Conservation (phyloP, 1,140 invertebrate species). For the Danaus plexippus region DNA sequence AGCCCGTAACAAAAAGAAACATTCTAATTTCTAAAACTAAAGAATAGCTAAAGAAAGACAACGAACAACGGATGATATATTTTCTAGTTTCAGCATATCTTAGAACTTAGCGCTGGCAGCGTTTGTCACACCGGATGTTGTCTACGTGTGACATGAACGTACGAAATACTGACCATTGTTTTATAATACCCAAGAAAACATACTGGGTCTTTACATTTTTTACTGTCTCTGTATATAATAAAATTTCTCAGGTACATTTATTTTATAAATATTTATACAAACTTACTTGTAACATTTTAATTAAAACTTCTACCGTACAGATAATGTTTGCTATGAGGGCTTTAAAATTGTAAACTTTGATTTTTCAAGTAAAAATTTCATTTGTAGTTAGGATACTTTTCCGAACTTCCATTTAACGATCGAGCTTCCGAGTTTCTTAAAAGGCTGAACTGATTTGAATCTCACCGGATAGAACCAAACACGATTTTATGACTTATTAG, state of each 20-base stretch:
- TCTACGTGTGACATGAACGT: conserved; percentile 11
- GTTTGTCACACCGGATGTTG: conserved; percentile 31
- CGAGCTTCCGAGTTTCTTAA: no score
- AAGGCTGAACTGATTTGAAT: no score
- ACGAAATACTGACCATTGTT: conserved; percentile 40
- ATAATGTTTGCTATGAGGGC: conserved; percentile 25
- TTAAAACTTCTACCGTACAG: conserved; percentile 58
- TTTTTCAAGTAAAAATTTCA: conserved; percentile 1
- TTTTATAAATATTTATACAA: no score
- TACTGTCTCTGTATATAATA: no score
- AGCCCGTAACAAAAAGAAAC: no score
- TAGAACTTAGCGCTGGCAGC: conserved; percentile 45
- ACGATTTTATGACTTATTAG: no score
- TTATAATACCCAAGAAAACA: conserved; percentile 1
- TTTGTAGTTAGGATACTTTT: no score
- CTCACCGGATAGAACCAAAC: no score
- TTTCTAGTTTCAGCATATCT: conserved; percentile 45
- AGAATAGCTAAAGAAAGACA: conserved; percentile 31
- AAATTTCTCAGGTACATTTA: no score
- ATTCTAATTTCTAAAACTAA: conserved; percentile 25
- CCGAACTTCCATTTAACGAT: no score
- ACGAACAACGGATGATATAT: conserved; percentile 36
- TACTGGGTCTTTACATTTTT: no score
- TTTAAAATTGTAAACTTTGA: conserved; percentile 9
- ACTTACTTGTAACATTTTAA: conserved; percentile 42